Evolutionary conservation across 35 echinoderm and acorn worm species (phyloP).

Genomic region (Apostichopus californicus): DNA sequence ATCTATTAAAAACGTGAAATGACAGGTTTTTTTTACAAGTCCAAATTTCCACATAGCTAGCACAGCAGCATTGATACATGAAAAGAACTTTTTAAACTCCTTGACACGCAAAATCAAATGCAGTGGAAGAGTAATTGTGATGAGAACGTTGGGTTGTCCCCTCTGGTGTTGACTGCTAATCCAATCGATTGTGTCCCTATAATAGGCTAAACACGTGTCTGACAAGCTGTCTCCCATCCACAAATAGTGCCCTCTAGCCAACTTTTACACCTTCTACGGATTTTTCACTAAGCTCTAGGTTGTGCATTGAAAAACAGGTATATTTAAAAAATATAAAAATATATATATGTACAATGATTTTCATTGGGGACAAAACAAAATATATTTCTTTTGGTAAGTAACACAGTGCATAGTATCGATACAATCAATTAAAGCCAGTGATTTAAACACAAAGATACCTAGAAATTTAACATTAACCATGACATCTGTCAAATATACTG

Average conservation of each 20-base stretch:
- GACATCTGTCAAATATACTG: too few relatives aligned
- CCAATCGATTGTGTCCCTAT: conserved; percentile 12
- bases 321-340: neutral
- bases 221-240: conserved; percentile 13
- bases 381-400: too few relatives aligned
- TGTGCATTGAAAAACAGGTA: neutral
- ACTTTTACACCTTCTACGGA: neutral
- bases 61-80: neutral
- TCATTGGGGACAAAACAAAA: neutral
- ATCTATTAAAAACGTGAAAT: neutral
- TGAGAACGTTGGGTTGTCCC: conserved; percentile 23
- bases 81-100: neutral
- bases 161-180: conserved; percentile 16
- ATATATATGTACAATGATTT: neutral
- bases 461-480: too few relatives aligned
- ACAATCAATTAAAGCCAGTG: too few relatives aligned
- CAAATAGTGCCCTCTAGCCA: conserved; percentile 25
- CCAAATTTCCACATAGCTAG: neutral
- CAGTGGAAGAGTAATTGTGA: neutral
- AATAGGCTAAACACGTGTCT: conserved; percentile 47
- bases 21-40: neutral
- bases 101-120: neutral
- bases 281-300: neutral
- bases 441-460: too few relatives aligned
- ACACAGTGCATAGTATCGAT: too few relatives aligned